These are phyloP conservation scores for Dolichoris vasculosae DNA, from an alignment of 1,140 invertebrate species.

Conservation along the genomic window DNA sequence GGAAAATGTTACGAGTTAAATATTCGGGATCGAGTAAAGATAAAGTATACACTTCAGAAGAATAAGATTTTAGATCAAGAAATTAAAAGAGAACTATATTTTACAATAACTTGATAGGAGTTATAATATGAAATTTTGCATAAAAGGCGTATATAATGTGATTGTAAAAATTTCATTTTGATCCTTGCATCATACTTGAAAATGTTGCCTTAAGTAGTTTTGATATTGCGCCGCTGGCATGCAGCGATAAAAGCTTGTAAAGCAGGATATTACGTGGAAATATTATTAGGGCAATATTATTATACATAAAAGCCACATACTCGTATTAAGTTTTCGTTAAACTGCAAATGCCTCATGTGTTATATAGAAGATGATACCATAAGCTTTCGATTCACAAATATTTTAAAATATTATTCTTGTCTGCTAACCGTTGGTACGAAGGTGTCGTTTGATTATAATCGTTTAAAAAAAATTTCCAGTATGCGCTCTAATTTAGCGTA, in stretches of 20 bases:
- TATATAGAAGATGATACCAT: neutral
- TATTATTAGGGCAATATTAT: slow-evolving; percentile 36
- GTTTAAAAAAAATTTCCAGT: no score
- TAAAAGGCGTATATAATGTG: slow-evolving; percentile 46
- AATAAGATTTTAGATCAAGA: neutral
- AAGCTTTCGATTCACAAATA: slow-evolving; percentile 52
- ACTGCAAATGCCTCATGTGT: slow-evolving; percentile 7
- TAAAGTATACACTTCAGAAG: neutral
- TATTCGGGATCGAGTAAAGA: neutral
- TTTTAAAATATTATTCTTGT: slow-evolving; percentile 54
- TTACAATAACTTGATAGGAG: neutral
- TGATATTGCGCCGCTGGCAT: slow-evolving; percentile 33
- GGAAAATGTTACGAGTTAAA: neutral
- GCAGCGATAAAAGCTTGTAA: slow-evolving; percentile 45
- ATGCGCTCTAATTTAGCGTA: neutral
- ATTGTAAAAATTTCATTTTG: slow-evolving; percentile 34
- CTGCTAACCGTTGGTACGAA: neutral
- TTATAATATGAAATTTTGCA: slow-evolving; percentile 37
- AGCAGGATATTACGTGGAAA: slow-evolving; percentile 34
- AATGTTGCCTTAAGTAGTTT: slow-evolving; percentile 33
- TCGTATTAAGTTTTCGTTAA: slow-evolving; percentile 40
- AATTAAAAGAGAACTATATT: neutral
- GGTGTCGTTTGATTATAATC: no score
- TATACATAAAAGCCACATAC: slow-evolving; percentile 37
- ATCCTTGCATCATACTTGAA: slow-evolving; percentile 27